Conservation (phyloP, 2,888 invertebrate genomes). For the Petrophora chlorosata region DNA sequence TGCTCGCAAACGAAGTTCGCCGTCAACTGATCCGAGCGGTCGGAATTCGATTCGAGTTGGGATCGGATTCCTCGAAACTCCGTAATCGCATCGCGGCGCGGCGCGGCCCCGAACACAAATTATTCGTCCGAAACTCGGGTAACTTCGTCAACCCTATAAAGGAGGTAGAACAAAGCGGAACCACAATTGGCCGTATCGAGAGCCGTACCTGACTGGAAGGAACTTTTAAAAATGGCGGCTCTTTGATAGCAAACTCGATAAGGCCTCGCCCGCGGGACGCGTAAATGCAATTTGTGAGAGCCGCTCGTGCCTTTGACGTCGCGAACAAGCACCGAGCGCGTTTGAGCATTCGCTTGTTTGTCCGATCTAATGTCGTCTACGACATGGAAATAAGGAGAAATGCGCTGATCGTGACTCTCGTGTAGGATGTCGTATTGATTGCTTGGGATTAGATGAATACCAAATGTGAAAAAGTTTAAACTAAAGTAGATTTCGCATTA, state of each 20-base stretch:
- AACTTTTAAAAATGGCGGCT: slow-evolving; percentile 81
- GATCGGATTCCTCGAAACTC: slow-evolving; percentile 72
- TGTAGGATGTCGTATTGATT: slow-evolving; percentile 1
- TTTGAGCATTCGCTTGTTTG: slow-evolving; percentile 66
- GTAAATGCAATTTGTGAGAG: slow-evolving; percentile 80
- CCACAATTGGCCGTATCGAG: slow-evolving; percentile 74
- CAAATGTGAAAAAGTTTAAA: not conserved
- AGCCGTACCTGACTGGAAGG: slow-evolving; percentile 71
- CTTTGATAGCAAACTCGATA: slow-evolving; percentile 80
- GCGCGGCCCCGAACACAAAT: slow-evolving; percentile 79
- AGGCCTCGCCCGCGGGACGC: slow-evolving; percentile 77
- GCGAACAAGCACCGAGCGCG: slow-evolving; percentile 55
- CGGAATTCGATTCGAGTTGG: slow-evolving; percentile 65
- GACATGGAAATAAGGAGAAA: slow-evolving; percentile 24
- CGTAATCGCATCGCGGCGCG: slow-evolving; percentile 74
- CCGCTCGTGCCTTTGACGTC: slow-evolving; percentile 79
- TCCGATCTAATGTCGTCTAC: slow-evolving; percentile 35
- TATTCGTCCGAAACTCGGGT: slow-evolving; percentile 77
- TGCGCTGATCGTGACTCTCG: slow-evolving; percentile 3
- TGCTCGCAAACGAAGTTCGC: slow-evolving; percentile 61
- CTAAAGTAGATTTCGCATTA: not conserved
- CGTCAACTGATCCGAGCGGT: slow-evolving; percentile 58
- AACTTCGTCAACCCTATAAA: slow-evolving; percentile 80
- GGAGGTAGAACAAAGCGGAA: slow-evolving; percentile 79
- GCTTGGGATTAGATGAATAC: not conserved